These are phyloP conservation scores for Resseliella maxima DNA, from an alignment of 2,888 invertebrate species.

Conservation along the genomic window DNA sequence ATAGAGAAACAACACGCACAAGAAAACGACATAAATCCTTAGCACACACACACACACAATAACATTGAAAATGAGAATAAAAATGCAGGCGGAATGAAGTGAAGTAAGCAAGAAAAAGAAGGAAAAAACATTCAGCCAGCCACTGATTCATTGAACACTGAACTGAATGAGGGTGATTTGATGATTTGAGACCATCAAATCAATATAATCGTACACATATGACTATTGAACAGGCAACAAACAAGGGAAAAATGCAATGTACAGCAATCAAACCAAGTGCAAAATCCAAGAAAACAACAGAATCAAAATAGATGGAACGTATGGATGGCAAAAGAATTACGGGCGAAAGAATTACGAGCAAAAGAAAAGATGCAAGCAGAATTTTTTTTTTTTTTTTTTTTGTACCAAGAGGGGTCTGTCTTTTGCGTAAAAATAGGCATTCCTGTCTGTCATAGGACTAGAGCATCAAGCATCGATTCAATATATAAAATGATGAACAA, in stretches of 20 bases:
- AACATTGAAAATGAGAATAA: not conserved
- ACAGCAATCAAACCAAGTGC: constrained; percentile 14
- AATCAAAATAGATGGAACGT: not conserved
- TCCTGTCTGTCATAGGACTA: constrained; percentile 13
- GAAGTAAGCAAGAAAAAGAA: not conserved
- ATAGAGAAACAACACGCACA: constrained; percentile 40
- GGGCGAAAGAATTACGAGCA: not conserved
- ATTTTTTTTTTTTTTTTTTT: too few relatives aligned
- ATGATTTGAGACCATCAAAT: constrained; percentile 50
- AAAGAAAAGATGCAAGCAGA: not conserved
- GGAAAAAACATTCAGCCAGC: not conserved
- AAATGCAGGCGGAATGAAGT: not conserved
- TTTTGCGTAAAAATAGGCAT: constrained; percentile 2
- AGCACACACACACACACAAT: not conserved
- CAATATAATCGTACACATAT: constrained; percentile 40
- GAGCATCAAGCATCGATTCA: not conserved
- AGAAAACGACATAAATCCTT: constrained; percentile 45
- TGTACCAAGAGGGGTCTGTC: not conserved
- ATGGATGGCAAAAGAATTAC: not conserved
- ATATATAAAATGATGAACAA: not conserved
- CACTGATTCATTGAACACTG: not conserved
- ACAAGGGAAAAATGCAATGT: not conserved
- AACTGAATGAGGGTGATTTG: constrained; percentile 29
- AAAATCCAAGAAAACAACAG: constrained; percentile 27
- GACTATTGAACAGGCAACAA: constrained; percentile 17